Evolutionary conservation across 2,888 invertebrate genomes (phyloP), one percentile per base, ranked within the genome.

Genomic region (Anagyrus pseudococci): DNA sequence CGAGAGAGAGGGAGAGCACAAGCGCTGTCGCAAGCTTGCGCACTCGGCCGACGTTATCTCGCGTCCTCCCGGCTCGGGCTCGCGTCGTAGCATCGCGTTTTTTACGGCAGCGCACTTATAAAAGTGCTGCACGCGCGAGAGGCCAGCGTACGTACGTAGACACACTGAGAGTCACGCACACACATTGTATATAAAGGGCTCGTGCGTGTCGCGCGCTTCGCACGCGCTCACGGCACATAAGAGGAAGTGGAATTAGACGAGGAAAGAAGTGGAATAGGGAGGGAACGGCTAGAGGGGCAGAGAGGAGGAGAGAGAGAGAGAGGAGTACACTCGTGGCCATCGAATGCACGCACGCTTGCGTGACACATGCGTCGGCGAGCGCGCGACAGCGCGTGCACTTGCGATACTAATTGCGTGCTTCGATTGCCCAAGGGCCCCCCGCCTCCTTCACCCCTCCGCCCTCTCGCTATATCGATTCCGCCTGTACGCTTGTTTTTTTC

Each of bases 351-450:
- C 46, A 46, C 46, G 8, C 13, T 13, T 10, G 23, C 46, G 23
- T 23, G 46, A 46, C 62, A 67, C 58, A 63, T 52, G 52, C 61
- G 33, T 50, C 53, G 58, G 58, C 66, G 64, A n/a, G 48, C 66
- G 64, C 29, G 48, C 33, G 25, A 19, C 17, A 43, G 43, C 33
- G 48, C 56, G 33, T 37, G 33, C 33, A 54, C 54, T 58, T 64
- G 67, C 66, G 66, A 62, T 67, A 68, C 67, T 70, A 70, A 70
- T 69, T 71, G 69, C 67, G 59, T 62, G 64, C 64, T 69, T 67
- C 68, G 69, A 70, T 68, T 68, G 59, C 61, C 57, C 19, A n/a
- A n/a, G n/a, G n/a, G n/a, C 25, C 59, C n/a, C 46, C 58, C 56
- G 63, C 58, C 62, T 55, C 47, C 57, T 58, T 53, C 57, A 13